Base-by-base conservation (phyloP, 2,888 invertebrate species). In the Anaspis maculata region DNA sequence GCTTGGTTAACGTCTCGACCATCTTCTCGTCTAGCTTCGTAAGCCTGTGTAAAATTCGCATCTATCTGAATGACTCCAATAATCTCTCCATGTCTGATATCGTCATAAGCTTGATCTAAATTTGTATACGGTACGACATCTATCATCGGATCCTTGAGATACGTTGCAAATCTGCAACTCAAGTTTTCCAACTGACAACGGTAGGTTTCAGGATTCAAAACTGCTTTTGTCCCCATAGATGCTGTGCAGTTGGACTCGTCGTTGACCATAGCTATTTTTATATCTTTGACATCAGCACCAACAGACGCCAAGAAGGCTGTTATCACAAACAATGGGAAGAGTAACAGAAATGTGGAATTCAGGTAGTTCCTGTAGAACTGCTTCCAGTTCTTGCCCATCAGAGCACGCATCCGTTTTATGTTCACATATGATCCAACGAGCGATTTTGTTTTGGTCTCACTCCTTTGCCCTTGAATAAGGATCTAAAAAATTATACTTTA, bases 41-140 rank as follows among this genome's bases (percentile, higher is more conserved):
- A n/a, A n/a, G 78, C 76, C 3, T 62, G 55, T 1, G 87, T 82
- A 57, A 88, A 91, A 63, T 89, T 89, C 10, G 61, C 57, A 0
- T 75, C 66, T 53, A 91, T 79, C 42, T 76, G 68, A n/a, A 91
- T 57, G 0, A 79, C 77, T 0, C 80, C 84, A 47, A 76, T 69
- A 1, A 72, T 67, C 25, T 72, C 55, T 0, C 78, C 77, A 5
- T 63, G 56, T 28, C 61, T 64, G 1, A 79, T 73, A 15, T 71
- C 74, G 1, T 61, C 50, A 9, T 67, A 52, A 0, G 79, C 82
- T n/a, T 67, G 64, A 1, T 69, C 66, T 2, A 68, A 40, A 28
- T 71, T 70, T 13, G 67, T 54, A 48, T 74, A 81, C 19, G 5
- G 5, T 9, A 19, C 19, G 5, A 6, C 9, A 5, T 5, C 9